Evolutionary conservation across 2,113 vertebrate species (phyloP).

Genomic region (Rhodinocichla rosea): DNA sequence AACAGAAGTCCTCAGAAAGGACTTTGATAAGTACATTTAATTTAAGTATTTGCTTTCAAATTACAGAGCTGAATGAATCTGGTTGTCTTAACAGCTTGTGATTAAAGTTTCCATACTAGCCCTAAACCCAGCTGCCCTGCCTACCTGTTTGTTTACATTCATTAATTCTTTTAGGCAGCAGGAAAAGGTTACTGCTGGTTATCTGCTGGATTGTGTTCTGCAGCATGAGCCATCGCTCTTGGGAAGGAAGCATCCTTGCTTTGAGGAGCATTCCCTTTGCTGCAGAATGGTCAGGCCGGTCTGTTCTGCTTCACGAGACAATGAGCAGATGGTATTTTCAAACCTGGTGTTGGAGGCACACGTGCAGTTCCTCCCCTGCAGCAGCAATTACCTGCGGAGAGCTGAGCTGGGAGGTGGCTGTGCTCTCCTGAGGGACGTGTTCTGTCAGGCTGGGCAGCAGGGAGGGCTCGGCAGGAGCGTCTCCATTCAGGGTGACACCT

Average conservation of each 20-base stretch:
- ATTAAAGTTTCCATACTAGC: background rate
- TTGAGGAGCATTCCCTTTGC: background rate
- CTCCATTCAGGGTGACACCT: rapidly evolving
- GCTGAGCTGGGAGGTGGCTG: background rate
- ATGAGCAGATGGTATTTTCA: background rate
- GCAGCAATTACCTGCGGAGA: background rate
- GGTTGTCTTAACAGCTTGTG: background rate
- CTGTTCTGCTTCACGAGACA: background rate
- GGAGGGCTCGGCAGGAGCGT: background rate
- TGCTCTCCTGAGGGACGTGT: background rate
- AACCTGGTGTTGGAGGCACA: background rate
- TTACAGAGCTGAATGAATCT: background rate
- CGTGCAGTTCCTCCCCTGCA: rapidly evolving
- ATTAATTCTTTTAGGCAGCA: background rate
- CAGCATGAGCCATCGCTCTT: background rate
- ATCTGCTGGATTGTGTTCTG: background rate
- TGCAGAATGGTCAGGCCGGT: background rate
- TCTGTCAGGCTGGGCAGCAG: no score
- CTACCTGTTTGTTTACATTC: background rate
- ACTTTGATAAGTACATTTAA: background rate
- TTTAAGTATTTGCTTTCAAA: background rate
- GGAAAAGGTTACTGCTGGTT: background rate
- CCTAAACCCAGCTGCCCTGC: background rate
- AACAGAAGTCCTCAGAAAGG: background rate
- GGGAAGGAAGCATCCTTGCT: background rate